These are phyloP conservation scores for Nansenia antarctica DNA, from an alignment of 2,113 vertebrate species.

Conservation along the genomic window DNA sequence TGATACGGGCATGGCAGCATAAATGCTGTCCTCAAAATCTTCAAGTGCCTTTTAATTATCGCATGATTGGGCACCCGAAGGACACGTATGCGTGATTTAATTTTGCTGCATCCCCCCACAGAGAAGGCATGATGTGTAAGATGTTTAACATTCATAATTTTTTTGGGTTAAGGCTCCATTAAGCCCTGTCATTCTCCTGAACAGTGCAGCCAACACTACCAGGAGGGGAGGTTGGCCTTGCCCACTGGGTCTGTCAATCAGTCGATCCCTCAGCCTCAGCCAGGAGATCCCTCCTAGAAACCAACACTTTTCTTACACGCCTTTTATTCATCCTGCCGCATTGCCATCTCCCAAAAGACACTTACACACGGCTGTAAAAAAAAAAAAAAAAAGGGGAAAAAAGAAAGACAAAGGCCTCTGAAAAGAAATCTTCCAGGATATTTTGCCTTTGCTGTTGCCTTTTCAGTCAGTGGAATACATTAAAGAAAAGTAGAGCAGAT, in stretches of 20 bases:
- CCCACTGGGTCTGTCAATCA: constrained; percentile 63
- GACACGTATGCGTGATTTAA: constrained; percentile 59
- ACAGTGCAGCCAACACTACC: constrained; percentile 38
- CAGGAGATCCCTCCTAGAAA: constrained; percentile 32
- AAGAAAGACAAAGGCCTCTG: constrained; percentile 33
- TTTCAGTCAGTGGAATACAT: constrained; percentile 42
- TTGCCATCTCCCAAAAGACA: constrained; percentile 50
- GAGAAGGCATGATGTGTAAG: constrained; percentile 42
- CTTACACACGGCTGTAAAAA: constrained; percentile 33
- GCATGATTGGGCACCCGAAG: constrained; percentile 56
- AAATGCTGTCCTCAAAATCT: constrained; percentile 52
- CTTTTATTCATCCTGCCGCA: constrained; percentile 50
- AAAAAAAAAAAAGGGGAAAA: too few species aligned
- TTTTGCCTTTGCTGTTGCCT: constrained; percentile 34
- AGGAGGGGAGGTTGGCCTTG: constrained; percentile 35
- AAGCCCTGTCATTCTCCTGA: constrained; percentile 35
- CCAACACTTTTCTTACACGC: constrained; percentile 37
- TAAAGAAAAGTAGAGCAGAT: constrained; percentile 49
- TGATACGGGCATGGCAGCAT: background rate
- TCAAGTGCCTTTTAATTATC: constrained; percentile 70
- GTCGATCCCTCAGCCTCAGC: constrained; percentile 49
- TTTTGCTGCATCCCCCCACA: constrained; percentile 57
- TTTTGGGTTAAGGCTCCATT: constrained; percentile 47
- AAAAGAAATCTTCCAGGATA: constrained; percentile 42
- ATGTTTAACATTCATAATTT: constrained; percentile 52